These are phyloP conservation scores for Dolichomitus sp. DNA, from an alignment of 2,888 invertebrate species.

Conservation along the genomic window DNA sequence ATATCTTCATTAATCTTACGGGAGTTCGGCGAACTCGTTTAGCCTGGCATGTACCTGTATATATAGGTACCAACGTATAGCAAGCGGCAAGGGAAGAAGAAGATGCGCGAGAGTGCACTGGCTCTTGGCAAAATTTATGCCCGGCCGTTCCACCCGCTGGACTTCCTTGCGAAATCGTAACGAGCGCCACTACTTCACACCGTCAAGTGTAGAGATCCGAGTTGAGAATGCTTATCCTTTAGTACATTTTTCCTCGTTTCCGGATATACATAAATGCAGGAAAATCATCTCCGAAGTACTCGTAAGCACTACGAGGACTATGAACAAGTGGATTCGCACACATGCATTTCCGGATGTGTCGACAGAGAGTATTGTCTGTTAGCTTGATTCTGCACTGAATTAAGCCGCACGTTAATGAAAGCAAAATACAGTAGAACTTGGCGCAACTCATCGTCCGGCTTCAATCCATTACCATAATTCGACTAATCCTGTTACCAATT, in stretches of 20 bases:
- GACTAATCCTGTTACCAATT: neutral
- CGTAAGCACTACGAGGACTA: neutral
- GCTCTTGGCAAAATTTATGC: constrained; percentile 50
- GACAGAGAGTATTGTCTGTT: neutral
- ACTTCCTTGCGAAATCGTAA: constrained; percentile 55
- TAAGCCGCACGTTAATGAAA: neutral
- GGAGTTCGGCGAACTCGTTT: constrained; percentile 69
- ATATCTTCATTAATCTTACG: constrained; percentile 70
- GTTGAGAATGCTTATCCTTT: constrained; percentile 17
- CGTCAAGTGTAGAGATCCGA: constrained; percentile 27
- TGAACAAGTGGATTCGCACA: neutral
- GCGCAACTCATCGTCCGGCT: neutral
- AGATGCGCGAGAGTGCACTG: constrained; percentile 26
- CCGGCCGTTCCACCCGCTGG: constrained; percentile 58
- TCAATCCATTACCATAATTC: neutral
- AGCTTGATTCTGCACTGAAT: neutral
- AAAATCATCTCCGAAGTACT: neutral
- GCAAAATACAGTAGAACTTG: neutral
- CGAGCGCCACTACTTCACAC: constrained; percentile 39
- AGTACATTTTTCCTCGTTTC: neutral
- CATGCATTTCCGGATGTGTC: neutral
- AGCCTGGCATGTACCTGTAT: constrained; percentile 37
- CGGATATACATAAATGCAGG: neutral
- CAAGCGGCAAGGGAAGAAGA: constrained; percentile 11
- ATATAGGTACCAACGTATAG: neutral